Conservation (phyloP, 2,797 vertebrate genomes). For the Simalia tracyae region DNA sequence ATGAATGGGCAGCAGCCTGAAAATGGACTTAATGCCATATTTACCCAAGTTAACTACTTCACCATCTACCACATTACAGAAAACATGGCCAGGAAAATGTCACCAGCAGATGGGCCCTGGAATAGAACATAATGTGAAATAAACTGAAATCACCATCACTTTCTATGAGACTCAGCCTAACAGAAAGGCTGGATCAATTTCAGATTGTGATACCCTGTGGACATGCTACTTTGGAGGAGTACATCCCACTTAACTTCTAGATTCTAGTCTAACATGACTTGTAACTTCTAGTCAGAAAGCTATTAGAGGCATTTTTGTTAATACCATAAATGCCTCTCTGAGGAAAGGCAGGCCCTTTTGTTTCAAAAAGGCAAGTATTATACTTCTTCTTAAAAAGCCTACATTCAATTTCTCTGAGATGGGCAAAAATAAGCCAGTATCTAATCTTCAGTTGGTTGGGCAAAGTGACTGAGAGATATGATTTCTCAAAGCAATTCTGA, state of each 20-base stretch:
- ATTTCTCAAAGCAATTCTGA: neutral
- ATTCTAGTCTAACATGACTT: neutral
- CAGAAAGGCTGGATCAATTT: neutral
- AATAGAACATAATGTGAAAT: neutral
- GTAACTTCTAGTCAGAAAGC: neutral
- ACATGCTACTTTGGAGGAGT: neutral
- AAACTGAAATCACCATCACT: neutral
- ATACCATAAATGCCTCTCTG: neutral
- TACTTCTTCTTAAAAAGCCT: neutral
- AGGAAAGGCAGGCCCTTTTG: neutral
- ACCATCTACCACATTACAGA: neutral
- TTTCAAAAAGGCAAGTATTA: neutral
- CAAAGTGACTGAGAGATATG: neutral
- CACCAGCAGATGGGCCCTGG: neutral
- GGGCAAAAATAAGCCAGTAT: neutral
- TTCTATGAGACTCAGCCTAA: neutral
- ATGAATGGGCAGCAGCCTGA: neutral
- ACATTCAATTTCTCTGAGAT: neutral
- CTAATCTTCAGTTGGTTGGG: neutral
- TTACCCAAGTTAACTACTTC: neutral
- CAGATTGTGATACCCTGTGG: neutral
- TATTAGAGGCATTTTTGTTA: neutral
- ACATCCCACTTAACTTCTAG: neutral
- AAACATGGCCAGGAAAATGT: neutral
- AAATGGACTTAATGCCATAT: neutral